These are phyloP conservation scores for Meles meles DNA, from an alignment of 2,113 vertebrate genomes.

Conservation along the genomic window DNA sequence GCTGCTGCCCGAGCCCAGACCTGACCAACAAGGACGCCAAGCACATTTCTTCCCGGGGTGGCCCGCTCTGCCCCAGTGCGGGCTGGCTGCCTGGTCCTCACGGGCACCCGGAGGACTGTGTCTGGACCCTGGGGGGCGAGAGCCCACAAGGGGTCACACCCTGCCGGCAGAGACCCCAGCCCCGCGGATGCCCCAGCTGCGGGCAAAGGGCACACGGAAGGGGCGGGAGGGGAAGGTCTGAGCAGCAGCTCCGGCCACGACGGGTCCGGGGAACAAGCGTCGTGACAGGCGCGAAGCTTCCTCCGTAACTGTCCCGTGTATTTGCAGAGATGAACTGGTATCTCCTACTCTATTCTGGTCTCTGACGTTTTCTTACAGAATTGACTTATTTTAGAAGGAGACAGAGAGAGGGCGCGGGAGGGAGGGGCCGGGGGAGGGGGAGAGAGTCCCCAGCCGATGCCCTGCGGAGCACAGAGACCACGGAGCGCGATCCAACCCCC, in stretches of 20 bases:
- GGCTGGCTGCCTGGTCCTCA: not conserved
- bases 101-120: not conserved
- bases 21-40: not conserved
- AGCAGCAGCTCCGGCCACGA: too few relatives aligned
- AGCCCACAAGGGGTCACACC: not conserved
- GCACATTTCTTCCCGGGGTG: not conserved
- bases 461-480: accelerated
- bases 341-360: not conserved
- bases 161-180: not conserved
- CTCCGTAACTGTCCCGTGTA: accelerated
- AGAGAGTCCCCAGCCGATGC: not conserved
- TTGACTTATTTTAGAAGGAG: not conserved
- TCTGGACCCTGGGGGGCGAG: not conserved
- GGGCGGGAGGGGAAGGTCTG: too few relatives aligned
- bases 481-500: accelerated
- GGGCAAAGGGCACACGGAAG: not conserved
- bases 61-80: not conserved
- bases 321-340: not conserved
- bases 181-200: too few relatives aligned
- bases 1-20: not conserved
- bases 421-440: too few relatives aligned
- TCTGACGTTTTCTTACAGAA: not conserved
- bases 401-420: not conserved
- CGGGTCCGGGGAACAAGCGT: too few relatives aligned
- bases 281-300: too few relatives aligned